Evolutionary conservation across 2,797 vertebrate species (phyloP).

Genomic region (Acridotheres tristis): DNA sequence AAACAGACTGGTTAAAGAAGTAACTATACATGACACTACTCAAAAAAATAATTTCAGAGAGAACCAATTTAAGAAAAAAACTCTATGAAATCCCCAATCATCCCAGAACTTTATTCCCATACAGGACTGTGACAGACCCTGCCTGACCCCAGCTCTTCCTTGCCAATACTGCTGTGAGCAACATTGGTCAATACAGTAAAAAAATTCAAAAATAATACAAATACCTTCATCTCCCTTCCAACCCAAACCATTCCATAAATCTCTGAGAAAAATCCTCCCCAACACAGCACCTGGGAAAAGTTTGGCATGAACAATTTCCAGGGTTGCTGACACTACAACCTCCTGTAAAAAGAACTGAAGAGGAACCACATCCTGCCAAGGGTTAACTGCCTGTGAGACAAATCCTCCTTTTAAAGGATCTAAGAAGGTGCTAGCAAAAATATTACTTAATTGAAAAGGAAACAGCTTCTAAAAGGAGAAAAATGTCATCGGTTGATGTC

Average conservation of each 20-base stretch:
- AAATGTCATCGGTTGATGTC: slow-evolving; percentile 6
- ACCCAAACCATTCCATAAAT: neutral
- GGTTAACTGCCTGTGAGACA: neutral
- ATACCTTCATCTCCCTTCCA: neutral
- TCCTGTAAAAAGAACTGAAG: neutral
- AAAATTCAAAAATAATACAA: neutral
- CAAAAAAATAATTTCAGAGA: neutral
- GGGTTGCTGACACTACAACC: neutral
- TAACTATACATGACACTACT: fast-evolving
- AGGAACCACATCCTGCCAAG: neutral
- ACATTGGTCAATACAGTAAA: neutral
- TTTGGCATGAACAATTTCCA: fast-evolving
- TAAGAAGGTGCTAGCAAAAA: slow-evolving; percentile 26
- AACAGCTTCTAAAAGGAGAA: slow-evolving; percentile 20
- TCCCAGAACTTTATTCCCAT: neutral
- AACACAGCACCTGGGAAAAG: neutral
- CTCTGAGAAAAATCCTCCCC: neutral
- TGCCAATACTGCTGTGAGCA: neutral
- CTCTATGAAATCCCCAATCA: fast-evolving
- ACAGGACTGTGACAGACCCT: neutral
- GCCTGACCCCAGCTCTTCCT: neutral
- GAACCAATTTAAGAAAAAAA: neutral
- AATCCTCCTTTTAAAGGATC: neutral
- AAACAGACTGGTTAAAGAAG: neutral
- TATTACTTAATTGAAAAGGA: neutral